phyloP scores from a whole-genome alignment of 2,113 vertebrate genomes.

The Ifrita kowaldi region DNA sequence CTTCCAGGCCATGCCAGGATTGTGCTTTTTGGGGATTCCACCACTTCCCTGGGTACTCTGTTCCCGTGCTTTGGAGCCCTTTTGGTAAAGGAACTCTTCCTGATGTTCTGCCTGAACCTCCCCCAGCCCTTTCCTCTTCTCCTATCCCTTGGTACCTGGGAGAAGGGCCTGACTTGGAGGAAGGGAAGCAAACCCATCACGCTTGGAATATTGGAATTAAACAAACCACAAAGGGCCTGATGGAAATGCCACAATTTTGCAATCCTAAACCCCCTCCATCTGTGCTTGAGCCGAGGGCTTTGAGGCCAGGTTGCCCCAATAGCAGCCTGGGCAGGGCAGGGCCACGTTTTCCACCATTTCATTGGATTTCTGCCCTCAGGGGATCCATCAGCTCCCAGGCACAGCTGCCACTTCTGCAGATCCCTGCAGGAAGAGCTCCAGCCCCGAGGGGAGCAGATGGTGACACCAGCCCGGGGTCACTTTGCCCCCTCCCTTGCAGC shows the following conservation, averaged over 20 bases:
- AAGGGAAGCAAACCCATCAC: background rate
- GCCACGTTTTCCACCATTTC: rapidly evolving
- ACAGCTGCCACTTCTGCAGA: background rate
- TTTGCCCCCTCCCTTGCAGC: background rate
- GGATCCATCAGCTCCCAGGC: background rate
- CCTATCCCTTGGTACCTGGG: background rate
- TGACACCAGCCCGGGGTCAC: background rate
- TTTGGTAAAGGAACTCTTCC: background rate
- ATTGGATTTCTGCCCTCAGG: background rate
- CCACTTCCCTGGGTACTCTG: background rate
- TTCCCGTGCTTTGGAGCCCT: background rate
- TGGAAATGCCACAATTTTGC: background rate
- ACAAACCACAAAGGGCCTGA: background rate
- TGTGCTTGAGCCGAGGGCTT: rapidly evolving
- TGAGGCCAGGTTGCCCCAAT: background rate
- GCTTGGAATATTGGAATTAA: background rate
- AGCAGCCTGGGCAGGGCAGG: background rate
- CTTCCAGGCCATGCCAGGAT: background rate
- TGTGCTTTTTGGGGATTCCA: background rate
- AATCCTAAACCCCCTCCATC: background rate
- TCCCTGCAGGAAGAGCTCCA: background rate
- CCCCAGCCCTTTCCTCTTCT: background rate
- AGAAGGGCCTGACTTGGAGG: background rate
- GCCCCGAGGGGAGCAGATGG: background rate
- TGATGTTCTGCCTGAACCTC: background rate